A percentile compares a stretch with the other conserved stretches of the same genome.
These are phyloP conservation scores for Leucozona laternaria DNA, from an alignment of 2,888 invertebrate genomes.

Conservation along the genomic window DNA sequence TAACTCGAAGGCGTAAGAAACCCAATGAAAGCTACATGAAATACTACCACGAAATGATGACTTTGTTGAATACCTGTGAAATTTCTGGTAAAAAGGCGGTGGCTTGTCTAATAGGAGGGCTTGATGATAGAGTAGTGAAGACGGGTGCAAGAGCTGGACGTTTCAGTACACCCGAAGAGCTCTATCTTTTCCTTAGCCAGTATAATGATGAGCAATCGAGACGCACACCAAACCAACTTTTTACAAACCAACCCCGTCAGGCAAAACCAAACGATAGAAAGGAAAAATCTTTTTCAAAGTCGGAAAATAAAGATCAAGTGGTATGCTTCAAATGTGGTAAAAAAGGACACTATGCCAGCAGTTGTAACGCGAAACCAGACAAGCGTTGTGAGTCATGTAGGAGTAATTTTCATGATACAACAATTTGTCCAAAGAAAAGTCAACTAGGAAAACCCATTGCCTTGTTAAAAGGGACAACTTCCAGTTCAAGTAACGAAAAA, in stretches of 20 bases:
- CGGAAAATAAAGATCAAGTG: background rate
- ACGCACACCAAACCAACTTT: background rate
- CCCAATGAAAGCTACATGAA: conserved; percentile 3
- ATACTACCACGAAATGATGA: conserved; percentile 38
- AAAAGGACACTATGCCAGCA: conserved; percentile 15
- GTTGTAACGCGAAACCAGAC: conserved; percentile 1
- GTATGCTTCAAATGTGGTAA: background rate
- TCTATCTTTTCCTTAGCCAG: conserved; percentile 4
- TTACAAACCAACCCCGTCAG: background rate
- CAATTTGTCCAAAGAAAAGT: background rate
- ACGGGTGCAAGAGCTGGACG: conserved; percentile 20
- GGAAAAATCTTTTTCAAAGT: background rate
- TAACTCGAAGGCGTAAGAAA: conserved; percentile 29
- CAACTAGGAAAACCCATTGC: background rate
- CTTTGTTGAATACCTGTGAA: conserved; percentile 14
- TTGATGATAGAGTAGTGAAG: conserved; percentile 21
- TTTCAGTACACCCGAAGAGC: background rate
- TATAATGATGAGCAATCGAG: conserved; percentile 1
- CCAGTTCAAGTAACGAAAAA: background rate
- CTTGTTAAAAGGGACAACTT: background rate
- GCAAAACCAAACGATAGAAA: background rate
- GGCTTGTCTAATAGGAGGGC: conserved; percentile 12
- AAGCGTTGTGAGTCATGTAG: background rate
- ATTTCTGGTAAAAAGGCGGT: conserved; percentile 9
- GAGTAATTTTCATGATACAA: background rate